Evolutionary conservation across 2,888 invertebrate genomes (phyloP).

Genomic region (Apodemia hepburni): DNA sequence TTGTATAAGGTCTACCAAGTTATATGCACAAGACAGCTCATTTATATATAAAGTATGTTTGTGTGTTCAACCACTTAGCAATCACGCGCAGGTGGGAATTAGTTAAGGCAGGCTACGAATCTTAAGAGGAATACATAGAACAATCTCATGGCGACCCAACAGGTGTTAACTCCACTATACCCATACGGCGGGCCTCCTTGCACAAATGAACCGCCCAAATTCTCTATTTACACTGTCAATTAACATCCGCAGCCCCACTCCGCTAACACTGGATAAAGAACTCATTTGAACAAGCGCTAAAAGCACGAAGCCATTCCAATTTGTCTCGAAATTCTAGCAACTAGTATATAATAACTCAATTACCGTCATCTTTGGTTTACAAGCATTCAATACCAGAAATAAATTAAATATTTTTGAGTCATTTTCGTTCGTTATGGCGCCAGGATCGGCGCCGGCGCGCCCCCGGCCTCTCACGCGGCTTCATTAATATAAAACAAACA

Average conservation of each 20-base stretch:
- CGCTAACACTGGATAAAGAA: conserved; percentile 50
- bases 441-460: conserved; percentile 71
- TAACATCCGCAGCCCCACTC: conserved; percentile 44
- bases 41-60: conserved; percentile 25
- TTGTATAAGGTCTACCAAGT: not conserved
- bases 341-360: conserved; percentile 62
- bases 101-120: conserved; percentile 45
- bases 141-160: conserved; percentile 59
- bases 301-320: conserved; percentile 55
- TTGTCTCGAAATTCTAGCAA: conserved; percentile 38
- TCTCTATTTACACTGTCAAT: conserved; percentile 59
- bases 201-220: conserved; percentile 75
- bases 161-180: conserved; percentile 63
- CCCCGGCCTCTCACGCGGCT: conserved; percentile 68
- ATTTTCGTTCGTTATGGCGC: conserved; percentile 67
- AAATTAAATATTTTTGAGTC: conserved; percentile 72
- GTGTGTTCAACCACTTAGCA: conserved; percentile 48
- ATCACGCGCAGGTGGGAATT: conserved; percentile 53
- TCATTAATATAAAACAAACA: conserved; percentile 79
- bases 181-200: conserved; percentile 43
- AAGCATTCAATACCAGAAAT: conserved; percentile 65
- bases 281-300: conserved; percentile 54
- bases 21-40: conserved; percentile 16
- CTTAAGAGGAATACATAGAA: conserved; percentile 48
- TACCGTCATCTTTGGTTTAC: conserved; percentile 42